Evolutionary conservation across 2,888 invertebrate genomes (phyloP), one percentile per base, ranked within the genome.

Genomic region (Miltochrista miniata): DNA sequence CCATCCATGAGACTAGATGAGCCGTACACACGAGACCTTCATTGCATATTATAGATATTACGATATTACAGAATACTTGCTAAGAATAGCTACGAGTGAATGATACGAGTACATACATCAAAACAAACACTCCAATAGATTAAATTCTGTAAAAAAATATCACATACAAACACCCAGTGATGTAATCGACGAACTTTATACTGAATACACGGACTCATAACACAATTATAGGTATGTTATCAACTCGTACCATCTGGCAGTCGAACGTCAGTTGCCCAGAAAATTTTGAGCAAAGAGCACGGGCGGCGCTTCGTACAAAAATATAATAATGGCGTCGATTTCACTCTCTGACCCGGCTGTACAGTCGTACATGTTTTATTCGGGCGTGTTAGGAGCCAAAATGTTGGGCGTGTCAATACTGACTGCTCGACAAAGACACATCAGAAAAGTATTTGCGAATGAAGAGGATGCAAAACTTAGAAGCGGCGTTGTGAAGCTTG

Each of bases 401-500:
- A 11, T 49, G 29, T 11, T 49, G 14, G 39, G 29, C 9, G 18
- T 49, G n/a, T n/a, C 39, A 1, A 2, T 29, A n/a, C 15, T 49
- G 8, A 49, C 44, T 0, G 29, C 2, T 5, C 35, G 12, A 7
- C 29, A 13, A 9, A 24, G 44, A 15, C 3, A 29, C 12, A 10
- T 13, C 3, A 39, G 34, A 24, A 39, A 35, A 1, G 35, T 15
- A 4, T 44, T 29, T 3, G 34, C 40, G 1, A 49, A 45, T 13
- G 39, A 34, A 7, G 44, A 49, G 15, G 49, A 45, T 8, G 30
- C 49, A 12, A 40, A 40, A 13, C 2, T 24, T 24, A 1, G 3
- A 3, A 10, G 24, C 11, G 24, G 36, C 9, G 45, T 24, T 9
- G 44, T 49, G 51, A 84, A 80, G 59, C 73, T 64, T 31, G 85